Base-by-base conservation (phyloP, 2,888 invertebrate genomes). In the Ariolimax columbianus region DNA sequence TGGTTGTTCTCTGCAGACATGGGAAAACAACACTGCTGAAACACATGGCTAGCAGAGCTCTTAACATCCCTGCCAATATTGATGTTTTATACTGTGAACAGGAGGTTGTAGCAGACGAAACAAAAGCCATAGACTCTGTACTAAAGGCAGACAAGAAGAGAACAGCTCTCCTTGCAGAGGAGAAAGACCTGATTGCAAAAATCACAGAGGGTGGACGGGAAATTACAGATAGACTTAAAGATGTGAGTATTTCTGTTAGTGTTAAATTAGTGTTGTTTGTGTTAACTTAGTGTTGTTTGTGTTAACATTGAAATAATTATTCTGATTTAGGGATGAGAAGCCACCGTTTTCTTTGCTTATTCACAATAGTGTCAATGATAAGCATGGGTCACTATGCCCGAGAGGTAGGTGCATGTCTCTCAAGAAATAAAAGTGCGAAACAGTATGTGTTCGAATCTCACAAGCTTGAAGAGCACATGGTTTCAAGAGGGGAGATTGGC, bases 21-120 rank as follows among this genome's bases (percentile, higher is more conserved):
- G 99, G 99, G 26, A 99, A 99, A 95, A 99, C 99, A 0, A 99
- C 99, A 0, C 94, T 99, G 43, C 95, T 99, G 83, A 96, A 98
- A 85, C 99, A 99, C 93, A 96, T 99, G 89, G 97, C 98, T 0
- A 96, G 97, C 83, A 95, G 98, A 89, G 97, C 97, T 14, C 97
- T 99, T 92, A 97, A 97, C 79, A 97, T 99, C 91, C 99, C 99
- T 0, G 97, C 98, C 0, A 97, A 97, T 91, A 99, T 99, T 89
- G 99, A 97, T 94, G 97, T 99, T 85, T 95, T 99, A 85, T 96
- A 98, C 91, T 99, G 99, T 94, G 99, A 99, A 95, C 99, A 95
- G 92, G 95, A 99, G 95, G 99, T 99, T 43, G 96, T 97, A 0
- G 98, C 99, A 9, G 99, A 98, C 92, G 97, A 98, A 89, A 96